Percentiles rank a stretch among this genome's conserved stretches.
phyloP scores from a whole-genome alignment of 2,888 invertebrate genomes.

The Escarpia spicata region DNA sequence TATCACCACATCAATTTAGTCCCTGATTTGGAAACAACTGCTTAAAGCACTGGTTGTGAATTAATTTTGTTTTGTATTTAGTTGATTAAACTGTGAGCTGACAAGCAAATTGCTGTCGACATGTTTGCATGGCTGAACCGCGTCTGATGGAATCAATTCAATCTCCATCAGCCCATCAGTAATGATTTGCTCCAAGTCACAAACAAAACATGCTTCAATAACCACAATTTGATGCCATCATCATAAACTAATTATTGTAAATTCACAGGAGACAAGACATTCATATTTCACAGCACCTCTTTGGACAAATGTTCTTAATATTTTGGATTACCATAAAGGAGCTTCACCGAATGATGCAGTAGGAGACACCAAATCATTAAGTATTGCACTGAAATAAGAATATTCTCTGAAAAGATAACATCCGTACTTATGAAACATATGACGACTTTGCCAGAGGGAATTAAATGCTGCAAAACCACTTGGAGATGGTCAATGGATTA shows the following conservation, averaged over 20 bases:
- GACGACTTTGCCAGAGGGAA: too few species aligned
- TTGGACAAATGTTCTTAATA: not conserved
- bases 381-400: too few species aligned
- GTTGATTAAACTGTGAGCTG: not conserved
- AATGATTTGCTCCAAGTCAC: not conserved
- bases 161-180: not conserved
- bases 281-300: not conserved
- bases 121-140: not conserved
- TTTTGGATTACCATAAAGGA: too few species aligned
- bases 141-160: not conserved
- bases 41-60: not conserved
- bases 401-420: too few species aligned
- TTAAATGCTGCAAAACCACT: too few species aligned
- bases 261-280: not conserved
- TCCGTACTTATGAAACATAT: too few species aligned
- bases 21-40: not conserved
- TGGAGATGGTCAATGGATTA: too few species aligned
- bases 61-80: not conserved
- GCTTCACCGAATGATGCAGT: too few species aligned
- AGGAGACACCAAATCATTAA: too few species aligned
- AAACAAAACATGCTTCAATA: not conserved
- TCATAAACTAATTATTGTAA: not conserved
- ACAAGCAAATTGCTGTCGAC: not conserved
- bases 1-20: not conserved
- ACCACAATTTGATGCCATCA: not conserved